Percentiles rank a stretch among this genome's conserved stretches.
Conservation (phyloP, 2,113 vertebrate genomes). For the Chaetodon trifascialis region DNA sequence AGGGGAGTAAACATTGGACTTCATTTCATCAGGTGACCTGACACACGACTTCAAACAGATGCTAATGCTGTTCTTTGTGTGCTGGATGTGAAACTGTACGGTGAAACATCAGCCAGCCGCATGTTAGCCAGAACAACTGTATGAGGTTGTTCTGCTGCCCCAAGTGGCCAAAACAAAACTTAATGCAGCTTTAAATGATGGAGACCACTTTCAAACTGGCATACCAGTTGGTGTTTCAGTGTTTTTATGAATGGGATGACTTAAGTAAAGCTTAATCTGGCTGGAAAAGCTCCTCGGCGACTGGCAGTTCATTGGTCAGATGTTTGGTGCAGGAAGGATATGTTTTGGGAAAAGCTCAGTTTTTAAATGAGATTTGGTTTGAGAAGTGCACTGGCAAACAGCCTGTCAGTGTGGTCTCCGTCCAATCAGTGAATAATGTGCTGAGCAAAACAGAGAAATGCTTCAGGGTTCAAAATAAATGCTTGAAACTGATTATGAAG, state of each 20-base stretch:
- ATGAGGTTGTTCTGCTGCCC: background rate
- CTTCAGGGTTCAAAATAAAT: background rate
- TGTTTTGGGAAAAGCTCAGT: background rate
- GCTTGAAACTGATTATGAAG: background rate
- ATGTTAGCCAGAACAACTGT: background rate
- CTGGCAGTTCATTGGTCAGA: background rate
- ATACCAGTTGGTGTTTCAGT: background rate
- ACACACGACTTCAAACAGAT: background rate
- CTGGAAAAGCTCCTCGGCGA: background rate
- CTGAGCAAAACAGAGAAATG: background rate
- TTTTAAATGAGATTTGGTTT: conserved; percentile 2
- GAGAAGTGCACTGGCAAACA: background rate
- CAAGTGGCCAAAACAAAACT: background rate
- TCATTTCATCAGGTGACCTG: background rate
- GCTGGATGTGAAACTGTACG: background rate
- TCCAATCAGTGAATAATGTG: background rate
- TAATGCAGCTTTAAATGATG: background rate
- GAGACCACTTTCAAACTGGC: background rate
- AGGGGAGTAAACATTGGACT: background rate
- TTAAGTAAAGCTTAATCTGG: background rate
- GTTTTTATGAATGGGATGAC: background rate
- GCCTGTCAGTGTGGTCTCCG: background rate
- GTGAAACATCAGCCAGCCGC: background rate
- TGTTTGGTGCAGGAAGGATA: conserved; percentile 19
- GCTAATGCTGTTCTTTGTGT: background rate